Evolutionary conservation across 2,888 invertebrate species (phyloP).

Genomic region (Napeogenes inachia): DNA sequence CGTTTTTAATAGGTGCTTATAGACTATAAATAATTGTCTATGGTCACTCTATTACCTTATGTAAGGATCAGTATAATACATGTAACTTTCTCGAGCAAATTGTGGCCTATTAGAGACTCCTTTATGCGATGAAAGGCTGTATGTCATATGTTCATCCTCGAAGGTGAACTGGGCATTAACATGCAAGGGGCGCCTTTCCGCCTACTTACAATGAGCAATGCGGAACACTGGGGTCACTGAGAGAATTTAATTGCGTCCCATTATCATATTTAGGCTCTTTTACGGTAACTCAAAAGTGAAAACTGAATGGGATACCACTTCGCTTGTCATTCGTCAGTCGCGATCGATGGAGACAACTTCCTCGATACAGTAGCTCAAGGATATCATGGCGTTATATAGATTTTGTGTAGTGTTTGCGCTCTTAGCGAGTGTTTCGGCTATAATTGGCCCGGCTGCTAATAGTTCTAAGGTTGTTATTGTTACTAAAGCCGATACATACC

Average conservation of each 20-base stretch:
- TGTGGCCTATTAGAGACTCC: slow-evolving; percentile 59
- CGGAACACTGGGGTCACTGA: slow-evolving; percentile 68
- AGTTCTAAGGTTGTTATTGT: slow-evolving; percentile 46
- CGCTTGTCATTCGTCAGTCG: slow-evolving; percentile 69
- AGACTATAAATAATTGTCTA: background rate
- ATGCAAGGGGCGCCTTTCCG: slow-evolving; percentile 54
- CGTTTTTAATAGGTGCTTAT: background rate
- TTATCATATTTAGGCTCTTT: slow-evolving; percentile 78
- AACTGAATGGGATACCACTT: slow-evolving; percentile 64
- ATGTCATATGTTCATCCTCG: slow-evolving; percentile 59
- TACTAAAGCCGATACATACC: slow-evolving; percentile 77
- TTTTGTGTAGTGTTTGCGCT: slow-evolving; percentile 43
- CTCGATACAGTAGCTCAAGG: slow-evolving; percentile 49
- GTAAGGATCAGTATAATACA: slow-evolving; percentile 34
- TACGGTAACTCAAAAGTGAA: slow-evolving; percentile 77
- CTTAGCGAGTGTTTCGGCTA: slow-evolving; percentile 55
- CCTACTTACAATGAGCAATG: slow-evolving; percentile 75
- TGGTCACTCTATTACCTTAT: slow-evolving; percentile 2
- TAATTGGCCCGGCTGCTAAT: slow-evolving; percentile 59
- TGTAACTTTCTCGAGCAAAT: slow-evolving; percentile 66
- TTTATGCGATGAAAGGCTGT: slow-evolving; percentile 59
- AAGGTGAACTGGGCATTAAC: slow-evolving; percentile 57
- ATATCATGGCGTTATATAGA: slow-evolving; percentile 53
- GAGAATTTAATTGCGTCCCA: slow-evolving; percentile 77
- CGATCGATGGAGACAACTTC: slow-evolving; percentile 72